Percentiles rank a stretch among this genome's conserved stretches.
phyloP scores from a whole-genome alignment of 30 jellyfish, hydroid and myxozoan genomes.

The Hydractinia symbiolongicarpus region DNA sequence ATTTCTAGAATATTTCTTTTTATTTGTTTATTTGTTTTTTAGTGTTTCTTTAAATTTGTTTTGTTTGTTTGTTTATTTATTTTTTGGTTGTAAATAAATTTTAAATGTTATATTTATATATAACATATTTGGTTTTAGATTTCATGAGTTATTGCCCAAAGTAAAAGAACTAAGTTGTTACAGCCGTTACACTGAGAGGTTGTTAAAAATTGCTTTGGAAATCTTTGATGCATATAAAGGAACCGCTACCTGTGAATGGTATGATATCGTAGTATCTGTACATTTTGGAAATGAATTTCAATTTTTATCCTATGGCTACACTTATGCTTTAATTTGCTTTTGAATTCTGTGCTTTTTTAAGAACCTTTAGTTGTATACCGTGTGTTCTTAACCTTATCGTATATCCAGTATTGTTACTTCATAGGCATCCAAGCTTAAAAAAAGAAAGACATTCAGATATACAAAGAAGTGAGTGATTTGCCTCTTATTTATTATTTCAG shows the following conservation, averaged over 20 bases:
- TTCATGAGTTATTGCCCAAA: conserved; percentile 65
- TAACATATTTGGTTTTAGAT: conserved; percentile 37
- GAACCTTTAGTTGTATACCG: background rate
- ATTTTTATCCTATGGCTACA: background rate
- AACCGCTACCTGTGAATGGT: conserved; percentile 77
- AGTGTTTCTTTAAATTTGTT: background rate
- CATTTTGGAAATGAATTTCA: too few relatives aligned
- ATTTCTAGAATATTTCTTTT: background rate
- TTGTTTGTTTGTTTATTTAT: background rate
- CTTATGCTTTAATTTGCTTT: background rate
- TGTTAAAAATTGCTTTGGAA: conserved; percentile 54
- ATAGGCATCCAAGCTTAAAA: conserved; percentile 88
- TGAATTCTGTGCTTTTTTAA: background rate
- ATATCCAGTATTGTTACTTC: background rate
- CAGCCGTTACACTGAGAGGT: conserved; percentile 47
- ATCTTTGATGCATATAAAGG: conserved; percentile 72
- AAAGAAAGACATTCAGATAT: conserved; percentile 46
- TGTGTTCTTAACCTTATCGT: background rate
- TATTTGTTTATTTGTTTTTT: background rate
- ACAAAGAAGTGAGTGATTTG: conserved; percentile 44
- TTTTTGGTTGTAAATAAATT: background rate
- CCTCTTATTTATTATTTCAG: background rate
- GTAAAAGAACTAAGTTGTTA: conserved; percentile 56
- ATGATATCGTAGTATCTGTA: background rate
- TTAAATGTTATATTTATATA: background rate